Evolutionary conservation across 2,888 invertebrate species (phyloP).

Genomic region (Graphium colonna): DNA sequence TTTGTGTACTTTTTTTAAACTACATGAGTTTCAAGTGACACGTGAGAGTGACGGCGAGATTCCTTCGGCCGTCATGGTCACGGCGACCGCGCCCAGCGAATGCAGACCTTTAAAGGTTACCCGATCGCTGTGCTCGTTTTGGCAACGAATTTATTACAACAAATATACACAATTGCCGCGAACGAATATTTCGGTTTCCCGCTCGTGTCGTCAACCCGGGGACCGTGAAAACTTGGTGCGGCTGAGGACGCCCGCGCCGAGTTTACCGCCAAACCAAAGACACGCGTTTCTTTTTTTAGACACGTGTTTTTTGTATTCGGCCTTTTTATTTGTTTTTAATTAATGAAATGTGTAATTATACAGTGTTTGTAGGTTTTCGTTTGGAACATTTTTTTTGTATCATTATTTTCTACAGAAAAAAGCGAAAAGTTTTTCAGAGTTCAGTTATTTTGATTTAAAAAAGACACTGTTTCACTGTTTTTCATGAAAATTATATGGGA

Average conservation of each 20-base stretch:
- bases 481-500: too few relatives aligned
- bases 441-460: too few relatives aligned
- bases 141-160: constrained; percentile 33
- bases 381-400: too few relatives aligned
- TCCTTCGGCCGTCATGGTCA: constrained; percentile 64
- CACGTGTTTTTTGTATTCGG: background rate
- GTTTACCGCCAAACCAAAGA: background rate
- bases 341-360: too few relatives aligned
- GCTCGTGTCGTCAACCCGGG: constrained; percentile 15
- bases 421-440: too few relatives aligned
- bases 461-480: too few relatives aligned
- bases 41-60: too few relatives aligned
- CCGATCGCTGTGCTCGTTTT: constrained; percentile 48
- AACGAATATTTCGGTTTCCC: constrained; percentile 7
- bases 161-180: constrained; percentile 22
- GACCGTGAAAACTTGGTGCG: constrained; percentile 19
- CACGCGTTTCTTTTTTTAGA: background rate
- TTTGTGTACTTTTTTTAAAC: too few relatives aligned
- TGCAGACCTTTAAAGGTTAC: constrained; percentile 58
- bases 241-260: constrained; percentile 9
- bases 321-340: too few relatives aligned
- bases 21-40: too few relatives aligned
- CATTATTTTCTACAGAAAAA: too few relatives aligned
- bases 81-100: constrained; percentile 37
- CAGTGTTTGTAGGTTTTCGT: too few relatives aligned